phyloP scores from a whole-genome alignment of 2,888 invertebrate genomes.

The Nipponacmea schrenckii region DNA sequence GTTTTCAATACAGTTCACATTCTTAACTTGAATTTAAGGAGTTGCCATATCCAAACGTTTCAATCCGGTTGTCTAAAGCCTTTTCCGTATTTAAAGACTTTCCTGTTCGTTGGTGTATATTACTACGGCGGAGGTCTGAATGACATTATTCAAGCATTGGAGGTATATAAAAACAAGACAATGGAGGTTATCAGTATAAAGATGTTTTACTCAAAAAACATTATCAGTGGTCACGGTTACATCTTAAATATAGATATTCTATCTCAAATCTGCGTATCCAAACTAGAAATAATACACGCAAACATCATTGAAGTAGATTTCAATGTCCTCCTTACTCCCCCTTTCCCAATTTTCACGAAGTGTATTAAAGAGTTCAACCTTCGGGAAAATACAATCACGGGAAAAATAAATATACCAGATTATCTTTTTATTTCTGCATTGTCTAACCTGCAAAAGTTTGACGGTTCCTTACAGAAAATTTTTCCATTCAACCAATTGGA shows the following conservation, averaged over 20 bases:
- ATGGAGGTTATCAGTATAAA: not conserved
- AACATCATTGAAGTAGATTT: not conserved
- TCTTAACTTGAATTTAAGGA: not conserved
- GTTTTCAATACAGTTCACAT: not conserved
- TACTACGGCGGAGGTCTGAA: not conserved
- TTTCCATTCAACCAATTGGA: not conserved
- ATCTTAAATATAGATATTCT: not conserved
- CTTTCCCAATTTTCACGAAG: not conserved
- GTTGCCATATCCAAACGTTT: not conserved
- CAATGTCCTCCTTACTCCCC: not conserved
- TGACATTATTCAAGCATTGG: not conserved
- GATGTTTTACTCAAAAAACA: not conserved
- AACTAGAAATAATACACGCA: not conserved
- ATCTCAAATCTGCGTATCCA: not conserved
- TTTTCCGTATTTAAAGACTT: not conserved
- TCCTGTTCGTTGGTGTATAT: not conserved
- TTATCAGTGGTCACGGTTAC: not conserved
- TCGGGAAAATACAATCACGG: not conserved
- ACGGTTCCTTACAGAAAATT: not conserved
- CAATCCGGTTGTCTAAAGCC: not conserved
- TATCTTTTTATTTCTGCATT: not conserved
- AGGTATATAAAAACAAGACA: not conserved
- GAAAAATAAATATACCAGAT: not conserved
- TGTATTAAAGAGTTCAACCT: not conserved
- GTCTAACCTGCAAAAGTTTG: not conserved